Conservation (phyloP, 2,113 vertebrate genomes). For the Xyrauchen texanus region DNA sequence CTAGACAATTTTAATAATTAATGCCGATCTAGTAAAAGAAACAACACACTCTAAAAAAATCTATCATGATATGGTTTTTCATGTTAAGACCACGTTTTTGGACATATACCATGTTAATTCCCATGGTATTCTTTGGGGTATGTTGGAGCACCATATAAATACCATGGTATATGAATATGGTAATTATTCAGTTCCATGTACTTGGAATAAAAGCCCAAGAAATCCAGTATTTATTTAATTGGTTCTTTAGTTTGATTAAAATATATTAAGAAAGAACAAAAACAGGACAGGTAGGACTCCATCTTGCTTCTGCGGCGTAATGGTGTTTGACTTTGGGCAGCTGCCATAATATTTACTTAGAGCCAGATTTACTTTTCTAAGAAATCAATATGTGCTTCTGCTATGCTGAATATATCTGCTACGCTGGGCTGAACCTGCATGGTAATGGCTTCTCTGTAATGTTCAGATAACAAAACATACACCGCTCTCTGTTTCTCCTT, state of each 20-base stretch:
- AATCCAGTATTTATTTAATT: too few species aligned
- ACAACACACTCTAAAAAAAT: too few species aligned
- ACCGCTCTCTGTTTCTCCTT: conserved; percentile 37
- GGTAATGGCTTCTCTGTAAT: conserved; percentile 72
- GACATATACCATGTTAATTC: too few species aligned
- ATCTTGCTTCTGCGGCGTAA: conserved; percentile 47
- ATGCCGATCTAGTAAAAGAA: too few species aligned
- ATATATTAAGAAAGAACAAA: neutral
- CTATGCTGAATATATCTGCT: conserved; percentile 61
- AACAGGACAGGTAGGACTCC: conserved; percentile 13
- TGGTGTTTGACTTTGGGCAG: conserved; percentile 58
- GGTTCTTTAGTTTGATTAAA: neutral
- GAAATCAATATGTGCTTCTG: conserved; percentile 76
- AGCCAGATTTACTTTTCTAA: conserved; percentile 71
- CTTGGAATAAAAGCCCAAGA: too few species aligned
- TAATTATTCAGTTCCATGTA: too few species aligned
- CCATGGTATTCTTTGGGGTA: too few species aligned
- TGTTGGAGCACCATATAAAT: too few species aligned
- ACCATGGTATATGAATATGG: too few species aligned
- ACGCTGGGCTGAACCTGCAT: conserved; percentile 66
- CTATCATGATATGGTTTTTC: too few species aligned
- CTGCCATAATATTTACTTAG: conserved; percentile 76
- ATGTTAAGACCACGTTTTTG: too few species aligned
- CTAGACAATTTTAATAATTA: too few species aligned
- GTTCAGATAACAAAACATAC: conserved; percentile 65